phyloP scores from a whole-genome alignment of 2,113 vertebrate genomes.

The Tamias sibiricus region DNA sequence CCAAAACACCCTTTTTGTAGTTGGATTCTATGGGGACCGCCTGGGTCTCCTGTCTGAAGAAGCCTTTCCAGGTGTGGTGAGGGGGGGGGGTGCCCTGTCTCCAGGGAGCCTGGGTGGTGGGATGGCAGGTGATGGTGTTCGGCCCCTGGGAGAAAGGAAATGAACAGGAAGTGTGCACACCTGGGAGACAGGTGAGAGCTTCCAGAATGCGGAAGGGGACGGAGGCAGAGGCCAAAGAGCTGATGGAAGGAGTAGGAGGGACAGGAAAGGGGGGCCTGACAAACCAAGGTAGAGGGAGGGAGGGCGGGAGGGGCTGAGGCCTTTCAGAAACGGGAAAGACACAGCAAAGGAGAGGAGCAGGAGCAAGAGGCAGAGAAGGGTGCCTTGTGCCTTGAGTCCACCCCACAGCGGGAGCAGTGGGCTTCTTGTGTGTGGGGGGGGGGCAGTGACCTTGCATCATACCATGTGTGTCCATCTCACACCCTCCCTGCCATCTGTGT shows the following conservation, averaged over 20 bases:
- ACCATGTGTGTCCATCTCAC: not conserved
- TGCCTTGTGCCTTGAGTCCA: not conserved
- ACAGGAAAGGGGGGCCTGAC: not conserved
- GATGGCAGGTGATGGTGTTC: not conserved
- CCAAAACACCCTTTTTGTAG: conserved; percentile 29
- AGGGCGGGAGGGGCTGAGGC: no score
- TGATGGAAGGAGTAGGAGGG: not conserved
- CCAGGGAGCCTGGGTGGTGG: not conserved
- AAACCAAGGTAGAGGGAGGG: no score
- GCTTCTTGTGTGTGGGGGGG: not conserved
- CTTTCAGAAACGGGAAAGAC: not conserved
- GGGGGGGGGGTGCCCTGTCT: not conserved
- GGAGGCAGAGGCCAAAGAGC: not conserved
- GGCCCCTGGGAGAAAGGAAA: not conserved
- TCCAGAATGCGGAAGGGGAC: not conserved
- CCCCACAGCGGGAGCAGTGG: not conserved
- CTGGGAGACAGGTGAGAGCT: not conserved
- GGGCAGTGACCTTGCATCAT: not conserved
- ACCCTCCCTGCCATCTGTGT: not conserved
- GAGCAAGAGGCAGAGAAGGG: not conserved
- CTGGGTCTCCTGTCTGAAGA: not conserved
- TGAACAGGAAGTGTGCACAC: not conserved
- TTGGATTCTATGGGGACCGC: not conserved
- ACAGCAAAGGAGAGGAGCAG: not conserved
- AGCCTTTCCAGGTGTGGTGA: not conserved